Base-by-base conservation (phyloP, 1,140 invertebrate genomes). In the Sycophila sp. region DNA sequence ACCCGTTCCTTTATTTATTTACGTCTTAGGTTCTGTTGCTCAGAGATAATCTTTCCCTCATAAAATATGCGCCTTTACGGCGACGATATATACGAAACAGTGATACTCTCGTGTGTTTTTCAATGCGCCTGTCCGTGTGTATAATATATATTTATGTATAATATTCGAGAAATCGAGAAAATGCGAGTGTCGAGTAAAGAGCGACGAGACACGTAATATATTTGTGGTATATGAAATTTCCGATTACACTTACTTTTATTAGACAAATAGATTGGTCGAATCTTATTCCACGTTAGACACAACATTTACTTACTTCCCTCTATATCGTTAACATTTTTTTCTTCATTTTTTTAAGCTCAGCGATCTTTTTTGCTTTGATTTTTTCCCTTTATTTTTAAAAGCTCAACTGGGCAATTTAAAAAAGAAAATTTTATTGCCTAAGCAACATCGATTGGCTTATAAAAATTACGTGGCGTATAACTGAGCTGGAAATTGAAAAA, bases 241-340 rank as follows among this genome's bases (percentile, higher is more conserved):
- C 17, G n/a, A 40, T 59, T 68, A 68, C 66, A 68, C 38, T 68
- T 68, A 59, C 56, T 62, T 47, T 47, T n/a, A n/a, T 58, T 80
- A 81, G 81, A 82, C 79, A 83, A 80, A 75, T 75, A 82, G 81
- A 83, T 83, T 84, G 83, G 81, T 83, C 80, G 73, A 82, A 77
- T 78, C 76, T 79, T 68, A 77, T 77, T n/a, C 66, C 58, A 75
- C 47, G n/a, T 59, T 53, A 77, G 51, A 66, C 40, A 58, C 58
- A 42, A 70, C 59, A 64, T 56, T 55, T 30, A 70, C 26, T 38
- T 49, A 51, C n/a, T 60, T 69, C 0, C 11, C 40, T 53, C 45
- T 40, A 55, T 55, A 59, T 56, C 4, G 55, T 8, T 42, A 62
- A 28, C 22, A 42, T 55, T 36, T 36, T 69, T 60, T 5, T 32